These are phyloP conservation scores for Xiphophorus couchianus DNA, from an alignment of 2,113 vertebrate species.

Conservation along the genomic window DNA sequence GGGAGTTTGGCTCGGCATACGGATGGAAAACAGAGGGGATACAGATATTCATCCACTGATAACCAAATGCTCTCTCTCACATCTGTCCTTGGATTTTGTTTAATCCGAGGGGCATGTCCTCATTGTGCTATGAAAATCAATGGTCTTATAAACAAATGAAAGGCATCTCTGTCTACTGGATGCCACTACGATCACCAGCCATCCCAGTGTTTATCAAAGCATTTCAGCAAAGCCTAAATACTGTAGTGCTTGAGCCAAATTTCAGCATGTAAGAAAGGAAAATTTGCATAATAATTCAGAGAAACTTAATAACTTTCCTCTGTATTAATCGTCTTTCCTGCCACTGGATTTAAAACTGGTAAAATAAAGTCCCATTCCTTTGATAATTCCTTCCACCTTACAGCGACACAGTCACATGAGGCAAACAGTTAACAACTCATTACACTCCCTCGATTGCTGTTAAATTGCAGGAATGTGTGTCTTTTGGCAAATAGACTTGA, in stretches of 20 bases:
- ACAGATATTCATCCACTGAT: background rate
- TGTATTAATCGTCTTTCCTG: conserved; percentile 66
- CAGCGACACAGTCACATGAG: conserved; percentile 57
- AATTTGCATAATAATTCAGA: conserved; percentile 33
- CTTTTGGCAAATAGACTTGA: conserved; percentile 68
- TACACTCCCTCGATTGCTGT: conserved; percentile 61
- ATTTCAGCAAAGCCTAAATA: conserved; percentile 1
- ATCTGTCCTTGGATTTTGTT: background rate
- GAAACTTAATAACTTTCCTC: conserved; percentile 40
- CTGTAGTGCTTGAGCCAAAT: conserved; percentile 2
- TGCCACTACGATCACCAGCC: background rate
- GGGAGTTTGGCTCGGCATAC: background rate
- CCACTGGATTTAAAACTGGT: conserved; percentile 47
- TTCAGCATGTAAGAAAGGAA: conserved; percentile 10
- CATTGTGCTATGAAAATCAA: background rate
- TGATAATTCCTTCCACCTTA: conserved; percentile 4
- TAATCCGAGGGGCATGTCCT: too few relatives aligned
- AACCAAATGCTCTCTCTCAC: conserved; percentile 10
- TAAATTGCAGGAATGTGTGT: conserved; percentile 76
- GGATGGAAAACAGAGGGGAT: background rate
- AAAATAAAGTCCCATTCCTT: conserved; percentile 53
- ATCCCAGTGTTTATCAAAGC: background rate
- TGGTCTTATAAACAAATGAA: background rate
- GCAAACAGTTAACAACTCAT: conserved; percentile 68
- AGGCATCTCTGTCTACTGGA: background rate